These are phyloP conservation scores for Panulirus ornatus DNA, from an alignment of 1,140 invertebrate species.

Conservation along the genomic window DNA sequence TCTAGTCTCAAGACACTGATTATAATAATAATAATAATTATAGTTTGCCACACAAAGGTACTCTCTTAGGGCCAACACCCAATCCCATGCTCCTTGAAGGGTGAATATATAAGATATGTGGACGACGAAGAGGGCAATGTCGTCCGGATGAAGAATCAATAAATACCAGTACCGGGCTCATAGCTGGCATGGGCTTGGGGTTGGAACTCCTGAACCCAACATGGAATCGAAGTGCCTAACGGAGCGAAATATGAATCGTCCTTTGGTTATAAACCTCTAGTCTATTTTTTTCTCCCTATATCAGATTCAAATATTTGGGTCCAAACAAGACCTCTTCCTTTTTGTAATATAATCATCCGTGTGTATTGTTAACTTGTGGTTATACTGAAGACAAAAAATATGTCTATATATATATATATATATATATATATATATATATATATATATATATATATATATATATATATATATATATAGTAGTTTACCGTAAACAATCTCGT, in stretches of 20 bases:
- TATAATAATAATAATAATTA: slow-evolving; percentile 48
- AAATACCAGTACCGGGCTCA: slow-evolving; percentile 18
- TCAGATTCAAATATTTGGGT: background rate
- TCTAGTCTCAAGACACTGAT: slow-evolving; percentile 43
- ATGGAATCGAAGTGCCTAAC: slow-evolving; percentile 20
- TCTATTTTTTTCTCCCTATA: background rate
- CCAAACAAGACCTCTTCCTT: background rate
- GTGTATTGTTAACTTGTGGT: background rate
- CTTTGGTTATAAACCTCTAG: slow-evolving; percentile 8
- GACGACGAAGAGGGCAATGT: background rate
- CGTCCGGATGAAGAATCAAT: background rate
- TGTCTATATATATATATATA: background rate
- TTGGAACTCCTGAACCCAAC: slow-evolving; percentile 47
- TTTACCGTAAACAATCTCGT: too few relatives aligned
- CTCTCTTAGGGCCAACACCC: slow-evolving; percentile 33
- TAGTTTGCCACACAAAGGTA: slow-evolving; percentile 23
- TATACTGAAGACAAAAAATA: slow-evolving; percentile 1
- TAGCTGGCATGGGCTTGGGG: slow-evolving; percentile 59
- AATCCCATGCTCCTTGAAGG: slow-evolving; percentile 45
- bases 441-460: background rate
- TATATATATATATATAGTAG: background rate
- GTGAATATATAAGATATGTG: background rate
- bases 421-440: background rate
- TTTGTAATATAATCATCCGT: background rate
- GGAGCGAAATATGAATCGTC: slow-evolving; percentile 31